A percentile compares a stretch with the other conserved stretches of the same genome.
phyloP scores from a whole-genome alignment of 2,888 invertebrate species.

The Adela reaumurella region DNA sequence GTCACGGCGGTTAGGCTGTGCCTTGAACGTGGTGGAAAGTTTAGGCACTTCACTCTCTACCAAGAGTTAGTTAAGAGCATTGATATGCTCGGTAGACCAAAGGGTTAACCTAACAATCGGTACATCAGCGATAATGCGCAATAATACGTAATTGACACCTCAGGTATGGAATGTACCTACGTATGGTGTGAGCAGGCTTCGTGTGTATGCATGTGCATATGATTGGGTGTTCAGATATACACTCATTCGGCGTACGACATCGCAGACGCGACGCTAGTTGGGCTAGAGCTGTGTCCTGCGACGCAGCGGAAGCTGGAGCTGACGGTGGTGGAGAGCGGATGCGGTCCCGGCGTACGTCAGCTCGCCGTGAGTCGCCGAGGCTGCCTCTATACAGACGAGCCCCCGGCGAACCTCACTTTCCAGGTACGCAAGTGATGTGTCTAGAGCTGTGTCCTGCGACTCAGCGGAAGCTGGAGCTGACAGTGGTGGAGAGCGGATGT shows the following conservation, averaged over 20 bases:
- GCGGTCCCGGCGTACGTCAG: conserved; percentile 38
- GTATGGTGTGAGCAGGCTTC: too few relatives aligned
- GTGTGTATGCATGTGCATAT: too few relatives aligned
- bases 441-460: conserved; percentile 23
- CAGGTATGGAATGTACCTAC: too few relatives aligned
- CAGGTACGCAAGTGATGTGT: conserved; percentile 31
- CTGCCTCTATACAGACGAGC: conserved; percentile 56
- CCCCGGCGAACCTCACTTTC: conserved; percentile 32
- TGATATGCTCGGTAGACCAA: too few relatives aligned
- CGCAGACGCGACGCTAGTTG: conserved; percentile 32
- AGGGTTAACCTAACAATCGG: too few relatives aligned
- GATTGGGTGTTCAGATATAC: too few relatives aligned
- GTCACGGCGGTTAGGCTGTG: too few relatives aligned
- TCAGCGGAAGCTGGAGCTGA: conserved; percentile 34
- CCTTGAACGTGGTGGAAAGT: too few relatives aligned
- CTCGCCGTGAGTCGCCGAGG: conserved; percentile 41
- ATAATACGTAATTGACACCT: too few relatives aligned
- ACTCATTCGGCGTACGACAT: conserved; percentile 59
- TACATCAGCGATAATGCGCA: too few relatives aligned
- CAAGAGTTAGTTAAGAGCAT: too few relatives aligned
- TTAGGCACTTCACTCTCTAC: too few relatives aligned
- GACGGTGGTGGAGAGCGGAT: conserved; percentile 41
- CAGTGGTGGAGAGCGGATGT: conserved; percentile 43
- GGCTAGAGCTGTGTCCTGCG: conserved; percentile 23
- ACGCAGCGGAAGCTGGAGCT: conserved; percentile 34